Evolutionary conservation across 2,888 invertebrate species (phyloP), one percentile per base, ranked within the genome.

Genomic region (Automeris io): DNA sequence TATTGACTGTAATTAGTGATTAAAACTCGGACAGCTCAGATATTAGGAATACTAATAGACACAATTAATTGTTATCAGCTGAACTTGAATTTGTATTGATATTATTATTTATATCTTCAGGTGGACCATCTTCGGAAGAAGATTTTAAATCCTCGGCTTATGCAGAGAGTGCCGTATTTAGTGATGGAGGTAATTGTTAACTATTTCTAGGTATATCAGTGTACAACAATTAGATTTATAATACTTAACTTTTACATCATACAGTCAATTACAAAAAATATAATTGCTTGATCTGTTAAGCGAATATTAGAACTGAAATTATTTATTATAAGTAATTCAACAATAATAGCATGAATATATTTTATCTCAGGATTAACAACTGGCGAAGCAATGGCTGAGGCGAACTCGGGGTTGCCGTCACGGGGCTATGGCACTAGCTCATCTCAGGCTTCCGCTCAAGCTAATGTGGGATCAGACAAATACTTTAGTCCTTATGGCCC

Each of bases 131-230:
- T 29, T 29, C 5, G 33, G 33, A 18, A 11, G 34, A 35, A 25
- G 49, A 46, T 22, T 32, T n/a, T 4, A 40, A 46, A n/a, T 51
- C 49, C 1, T 52, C 47, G 2, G 39, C 41, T 25, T 16, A 43
- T n/a, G 31, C 35, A 33, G 35, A 42, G 6, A 47, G 23, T 34
- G 41, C 35, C 35, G 44, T 21, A 19, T 29, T 31, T 23, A 49
- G 33, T 37, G 42, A 37, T 26, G 43, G 39, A 37, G 42, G 49
- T 47, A 35, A 34, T 16, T 8, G 13, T 24, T 24, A 6, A 23
- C 23, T 6, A 13, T 26, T 26, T 13, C 12, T 13, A 26, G n/a
- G n/a, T n/a, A n/a, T n/a, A n/a, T n/a, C n/a, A n/a, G n/a, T n/a
- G n/a, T n/a, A n/a, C n/a, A n/a, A n/a, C n/a, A n/a, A n/a, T n/a